Evolutionary conservation across 1,140 invertebrate genomes (phyloP).

Genomic region (Acromyrmex echinatior): DNA sequence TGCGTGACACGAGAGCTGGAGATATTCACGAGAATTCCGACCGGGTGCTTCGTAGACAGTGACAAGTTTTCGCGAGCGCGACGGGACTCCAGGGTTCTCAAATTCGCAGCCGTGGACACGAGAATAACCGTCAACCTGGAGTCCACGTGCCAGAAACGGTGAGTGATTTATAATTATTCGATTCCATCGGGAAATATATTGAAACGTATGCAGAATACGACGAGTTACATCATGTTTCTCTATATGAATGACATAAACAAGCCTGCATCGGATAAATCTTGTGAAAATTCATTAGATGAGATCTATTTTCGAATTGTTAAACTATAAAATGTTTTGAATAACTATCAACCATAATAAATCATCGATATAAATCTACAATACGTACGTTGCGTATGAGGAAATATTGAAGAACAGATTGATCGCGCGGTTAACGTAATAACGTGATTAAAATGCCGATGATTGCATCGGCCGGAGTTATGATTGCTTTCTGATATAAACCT

Average conservation of each 20-base stretch:
- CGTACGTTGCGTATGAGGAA: constrained; percentile 6
- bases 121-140: constrained; percentile 87
- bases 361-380: background rate
- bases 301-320: background rate
- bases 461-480: constrained; percentile 15
- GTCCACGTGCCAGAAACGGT: constrained; percentile 88
- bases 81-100: background rate
- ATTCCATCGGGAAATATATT: background rate
- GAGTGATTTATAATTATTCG: constrained; percentile 57
- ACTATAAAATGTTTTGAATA: background rate
- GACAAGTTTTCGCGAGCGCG: constrained; percentile 42
- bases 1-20: constrained; percentile 61
- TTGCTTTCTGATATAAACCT: constrained; percentile 34
- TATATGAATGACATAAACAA: background rate
- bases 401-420: background rate
- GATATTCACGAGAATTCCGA: constrained; percentile 24
- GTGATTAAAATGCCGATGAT: background rate
- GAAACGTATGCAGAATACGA: background rate
- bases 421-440: constrained; percentile 24
- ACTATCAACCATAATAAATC: background rate
- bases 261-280: background rate
- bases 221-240: background rate
- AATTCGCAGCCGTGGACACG: constrained; percentile 81
- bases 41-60: constrained; percentile 47
- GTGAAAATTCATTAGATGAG: background rate